A percentile compares a stretch with the other conserved stretches of the same genome.
Evolutionary conservation across 1,140 invertebrate species (phyloP).

Genomic region (Drosophila ohnishii): DNA sequence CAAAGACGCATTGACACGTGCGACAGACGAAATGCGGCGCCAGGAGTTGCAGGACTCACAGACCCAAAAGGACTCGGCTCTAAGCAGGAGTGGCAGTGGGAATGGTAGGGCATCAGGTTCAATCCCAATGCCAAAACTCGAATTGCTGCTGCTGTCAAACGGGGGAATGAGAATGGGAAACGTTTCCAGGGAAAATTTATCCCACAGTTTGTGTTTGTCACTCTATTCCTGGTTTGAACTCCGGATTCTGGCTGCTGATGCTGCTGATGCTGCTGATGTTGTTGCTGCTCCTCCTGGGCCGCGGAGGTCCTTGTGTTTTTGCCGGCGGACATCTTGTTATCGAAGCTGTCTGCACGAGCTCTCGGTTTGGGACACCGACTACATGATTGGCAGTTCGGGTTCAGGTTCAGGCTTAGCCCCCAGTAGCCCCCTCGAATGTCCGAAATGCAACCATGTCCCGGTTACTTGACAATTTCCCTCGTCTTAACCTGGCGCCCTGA

Average conservation of each 20-base stretch:
- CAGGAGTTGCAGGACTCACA: conserved; percentile 32
- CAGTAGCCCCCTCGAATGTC: conserved; percentile 16
- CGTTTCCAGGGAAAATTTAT: conserved; percentile 58
- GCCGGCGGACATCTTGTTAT: conserved; percentile 69
- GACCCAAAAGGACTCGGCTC: conserved; percentile 4
- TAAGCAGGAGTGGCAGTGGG: neutral
- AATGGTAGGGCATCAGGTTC: conserved; percentile 23
- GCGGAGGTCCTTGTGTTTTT: conserved; percentile 19
- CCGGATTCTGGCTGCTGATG: conserved; percentile 11
- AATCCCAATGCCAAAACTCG: conserved; percentile 49
- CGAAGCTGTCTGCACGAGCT: conserved; percentile 55
- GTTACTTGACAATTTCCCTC: conserved; percentile 39
- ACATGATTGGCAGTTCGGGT: conserved; percentile 76
- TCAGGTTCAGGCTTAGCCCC: conserved; percentile 37
- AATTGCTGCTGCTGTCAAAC: conserved; percentile 67
- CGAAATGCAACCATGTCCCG: conserved; percentile 53
- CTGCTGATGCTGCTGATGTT: conserved; percentile 1
- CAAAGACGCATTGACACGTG: conserved; percentile 73
- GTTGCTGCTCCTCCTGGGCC: conserved; percentile 7
- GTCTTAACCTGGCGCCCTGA: conserved; percentile 23
- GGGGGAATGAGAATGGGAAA: conserved; percentile 24
- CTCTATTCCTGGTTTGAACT: conserved; percentile 43
- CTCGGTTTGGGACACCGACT: conserved; percentile 7
- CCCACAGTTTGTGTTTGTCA: conserved; percentile 77
- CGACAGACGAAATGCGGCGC: conserved; percentile 42